Conservation (phyloP, 2,113 vertebrate species). For the Gasterosteus aculeatus region DNA sequence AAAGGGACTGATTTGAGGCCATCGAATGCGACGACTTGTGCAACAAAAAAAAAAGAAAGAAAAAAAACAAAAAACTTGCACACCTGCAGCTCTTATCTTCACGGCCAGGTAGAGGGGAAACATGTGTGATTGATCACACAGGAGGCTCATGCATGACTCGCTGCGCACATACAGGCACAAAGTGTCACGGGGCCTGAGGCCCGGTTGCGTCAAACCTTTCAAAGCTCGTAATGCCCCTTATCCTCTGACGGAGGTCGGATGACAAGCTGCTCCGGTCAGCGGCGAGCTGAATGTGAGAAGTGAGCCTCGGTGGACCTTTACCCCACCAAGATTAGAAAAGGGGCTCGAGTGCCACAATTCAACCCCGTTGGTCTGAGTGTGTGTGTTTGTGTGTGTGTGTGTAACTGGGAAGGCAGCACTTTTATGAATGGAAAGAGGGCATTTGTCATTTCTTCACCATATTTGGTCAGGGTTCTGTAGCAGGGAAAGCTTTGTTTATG, state of each 20-base stretch:
- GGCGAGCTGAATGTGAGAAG: constrained; percentile 69
- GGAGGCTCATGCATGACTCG: constrained; percentile 54
- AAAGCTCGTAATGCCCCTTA: constrained; percentile 84
- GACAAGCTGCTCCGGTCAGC: constrained; percentile 80
- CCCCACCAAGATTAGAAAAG: constrained; percentile 58
- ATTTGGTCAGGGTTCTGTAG: constrained; percentile 77
- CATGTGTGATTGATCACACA: constrained; percentile 25
- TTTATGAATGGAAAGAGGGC: constrained; percentile 79
- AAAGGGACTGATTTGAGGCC: not conserved
- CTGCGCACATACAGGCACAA: constrained; percentile 60
- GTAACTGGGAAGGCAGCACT: constrained; percentile 39
- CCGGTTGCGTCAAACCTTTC: constrained; percentile 82
- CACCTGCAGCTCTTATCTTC: not conserved
- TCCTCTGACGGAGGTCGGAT: constrained; percentile 84
- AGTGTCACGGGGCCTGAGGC: constrained; percentile 65
- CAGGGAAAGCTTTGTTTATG: constrained; percentile 72
- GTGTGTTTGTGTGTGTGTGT: constrained; percentile 22
- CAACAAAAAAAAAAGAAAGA: not conserved
- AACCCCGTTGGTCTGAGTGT: constrained; percentile 22
- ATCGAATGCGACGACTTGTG: not conserved
- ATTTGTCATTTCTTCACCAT: constrained; percentile 81
- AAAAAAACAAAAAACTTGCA: not conserved
- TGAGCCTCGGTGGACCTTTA: constrained; percentile 58
- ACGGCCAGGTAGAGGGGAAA: constrained; percentile 24
- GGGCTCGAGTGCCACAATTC: constrained; percentile 23